phyloP scores from a whole-genome alignment of 2,113 vertebrate species.

The Ameiurus melas region DNA sequence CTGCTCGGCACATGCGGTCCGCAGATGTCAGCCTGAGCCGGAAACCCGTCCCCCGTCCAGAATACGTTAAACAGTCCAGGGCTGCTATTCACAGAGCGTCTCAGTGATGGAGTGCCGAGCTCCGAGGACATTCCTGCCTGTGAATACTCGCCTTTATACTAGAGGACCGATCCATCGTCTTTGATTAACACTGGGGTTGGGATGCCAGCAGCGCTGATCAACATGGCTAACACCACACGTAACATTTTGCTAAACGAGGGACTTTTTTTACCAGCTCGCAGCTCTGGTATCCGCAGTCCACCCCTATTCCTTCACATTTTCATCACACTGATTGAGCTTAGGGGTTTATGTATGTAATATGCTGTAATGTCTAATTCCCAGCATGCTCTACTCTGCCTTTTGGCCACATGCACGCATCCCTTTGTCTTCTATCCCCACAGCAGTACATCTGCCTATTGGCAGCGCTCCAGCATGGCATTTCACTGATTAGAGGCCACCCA shows the following conservation, averaged over 20 bases:
- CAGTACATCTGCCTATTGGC: constrained; percentile 36
- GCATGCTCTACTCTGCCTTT: constrained; percentile 33
- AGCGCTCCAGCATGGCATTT: constrained; percentile 51
- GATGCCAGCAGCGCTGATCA: background rate
- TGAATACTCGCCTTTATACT: background rate
- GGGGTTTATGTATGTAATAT: background rate
- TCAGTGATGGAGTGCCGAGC: background rate
- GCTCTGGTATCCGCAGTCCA: background rate
- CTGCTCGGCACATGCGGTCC: background rate
- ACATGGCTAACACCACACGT: background rate
- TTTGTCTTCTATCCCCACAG: constrained; percentile 32
- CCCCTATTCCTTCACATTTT: background rate
- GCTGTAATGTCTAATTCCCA: constrained; percentile 35
- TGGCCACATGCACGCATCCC: constrained; percentile 31
- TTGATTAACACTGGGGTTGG: background rate
- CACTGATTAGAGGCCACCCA: constrained; percentile 68
- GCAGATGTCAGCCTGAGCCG: background rate
- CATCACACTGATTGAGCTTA: background rate
- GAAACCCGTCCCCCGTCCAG: background rate
- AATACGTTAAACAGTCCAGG: background rate
- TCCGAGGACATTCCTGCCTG: background rate
- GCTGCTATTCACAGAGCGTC: background rate
- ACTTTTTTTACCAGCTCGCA: background rate
- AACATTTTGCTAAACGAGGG: background rate
- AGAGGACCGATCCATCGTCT: background rate